Evolutionary conservation across 2,797 vertebrate species (phyloP).

Genomic region (Acrossocheilus fasciatus): DNA sequence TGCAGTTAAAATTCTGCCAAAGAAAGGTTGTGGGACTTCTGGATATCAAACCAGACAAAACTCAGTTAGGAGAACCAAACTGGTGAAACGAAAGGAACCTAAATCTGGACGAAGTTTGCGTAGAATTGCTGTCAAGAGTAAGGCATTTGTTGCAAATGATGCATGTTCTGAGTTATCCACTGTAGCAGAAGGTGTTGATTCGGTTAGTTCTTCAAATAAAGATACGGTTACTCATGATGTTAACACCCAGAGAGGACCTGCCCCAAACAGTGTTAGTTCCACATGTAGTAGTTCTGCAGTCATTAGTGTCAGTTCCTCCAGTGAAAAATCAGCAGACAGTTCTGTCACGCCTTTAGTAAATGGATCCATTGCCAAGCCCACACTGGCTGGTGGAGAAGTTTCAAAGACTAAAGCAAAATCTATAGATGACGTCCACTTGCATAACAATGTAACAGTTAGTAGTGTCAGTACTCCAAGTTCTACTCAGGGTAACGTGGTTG

Average conservation of each 20-base stretch:
- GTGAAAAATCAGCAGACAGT: constrained; percentile 45
- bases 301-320: constrained; percentile 43
- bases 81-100: constrained; percentile 77
- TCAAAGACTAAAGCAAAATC: constrained; percentile 35
- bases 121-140: constrained; percentile 61
- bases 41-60: constrained; percentile 80
- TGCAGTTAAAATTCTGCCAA: constrained; percentile 68
- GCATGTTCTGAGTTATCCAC: constrained; percentile 22
- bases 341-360: constrained; percentile 28
- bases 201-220: constrained; percentile 29
- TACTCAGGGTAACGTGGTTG: constrained; percentile 48
- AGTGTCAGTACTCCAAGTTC: constrained; percentile 48
- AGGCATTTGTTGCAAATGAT: constrained; percentile 51
- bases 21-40: constrained; percentile 70
- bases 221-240: constrained; percentile 22
- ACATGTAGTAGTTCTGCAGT: constrained; percentile 54
- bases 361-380: constrained; percentile 25
- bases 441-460: constrained; percentile 44
- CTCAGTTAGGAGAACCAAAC: constrained; percentile 79
- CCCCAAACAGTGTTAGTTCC: constrained; percentile 50
- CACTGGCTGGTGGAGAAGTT: constrained; percentile 16
- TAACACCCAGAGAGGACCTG: constrained; percentile 7
- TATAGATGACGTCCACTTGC: constrained; percentile 48
- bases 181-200: constrained; percentile 6
- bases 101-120: constrained; percentile 58